Percentiles rank a stretch among this genome's conserved stretches.
Conservation (phyloP, 2,113 vertebrate species). For the Pterocles gutturalis region DNA sequence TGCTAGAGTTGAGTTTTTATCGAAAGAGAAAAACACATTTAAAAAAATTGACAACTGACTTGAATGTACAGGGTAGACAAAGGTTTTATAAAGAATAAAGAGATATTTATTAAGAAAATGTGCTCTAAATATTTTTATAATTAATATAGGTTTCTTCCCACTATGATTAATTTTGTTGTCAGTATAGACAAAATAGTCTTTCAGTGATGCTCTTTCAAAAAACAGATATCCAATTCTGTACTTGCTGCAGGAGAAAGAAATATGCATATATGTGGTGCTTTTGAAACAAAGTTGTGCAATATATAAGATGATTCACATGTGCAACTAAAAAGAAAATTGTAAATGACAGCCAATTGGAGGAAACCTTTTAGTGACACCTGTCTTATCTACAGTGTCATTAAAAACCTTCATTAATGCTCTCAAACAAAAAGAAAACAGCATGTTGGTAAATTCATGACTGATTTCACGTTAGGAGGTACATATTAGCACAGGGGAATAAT, state of each 20-base stretch:
- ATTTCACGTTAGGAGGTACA: conserved; percentile 5
- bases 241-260: background rate
- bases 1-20: background rate
- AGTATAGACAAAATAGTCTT: background rate
- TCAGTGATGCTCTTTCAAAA: background rate
- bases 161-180: background rate
- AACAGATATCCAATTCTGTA: background rate
- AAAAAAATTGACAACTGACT: background rate
- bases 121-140: background rate
- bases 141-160: background rate
- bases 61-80: background rate
- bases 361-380: background rate
- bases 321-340: background rate
- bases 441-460: background rate
- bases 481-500: background rate
- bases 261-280: background rate
- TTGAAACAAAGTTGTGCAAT: background rate
- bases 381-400: background rate
- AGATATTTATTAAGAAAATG: background rate
- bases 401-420: conserved; percentile 7
- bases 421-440: background rate
- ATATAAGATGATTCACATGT: background rate
- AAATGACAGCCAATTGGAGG: background rate
- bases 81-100: background rate
- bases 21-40: background rate